phyloP scores from a whole-genome alignment of 2,113 vertebrate species.

The Acrocephalus kingi region DNA sequence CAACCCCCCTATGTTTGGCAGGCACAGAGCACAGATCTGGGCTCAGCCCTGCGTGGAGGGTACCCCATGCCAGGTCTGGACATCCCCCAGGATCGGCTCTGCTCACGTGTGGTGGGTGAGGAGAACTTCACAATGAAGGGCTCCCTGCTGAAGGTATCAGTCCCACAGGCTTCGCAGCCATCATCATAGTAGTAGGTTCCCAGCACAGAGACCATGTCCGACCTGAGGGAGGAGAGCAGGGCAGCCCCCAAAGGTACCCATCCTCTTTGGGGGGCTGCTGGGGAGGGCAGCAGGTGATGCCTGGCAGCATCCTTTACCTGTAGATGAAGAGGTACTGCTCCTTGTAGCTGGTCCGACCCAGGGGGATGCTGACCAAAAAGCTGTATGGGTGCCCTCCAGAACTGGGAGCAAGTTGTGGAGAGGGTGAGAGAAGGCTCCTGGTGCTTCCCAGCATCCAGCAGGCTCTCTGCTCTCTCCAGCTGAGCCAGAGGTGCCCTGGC shows the following conservation, averaged over 20 bases:
- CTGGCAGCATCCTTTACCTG: constrained; percentile 69
- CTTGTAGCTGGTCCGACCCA: constrained; percentile 84
- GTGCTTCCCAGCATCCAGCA: background rate
- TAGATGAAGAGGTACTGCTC: constrained; percentile 92
- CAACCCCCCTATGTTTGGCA: accelerated
- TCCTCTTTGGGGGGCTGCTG: background rate
- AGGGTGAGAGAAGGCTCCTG: background rate
- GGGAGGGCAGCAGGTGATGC: background rate
- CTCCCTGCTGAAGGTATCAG: constrained; percentile 83
- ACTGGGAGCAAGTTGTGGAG: constrained; percentile 22
- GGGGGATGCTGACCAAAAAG: constrained; percentile 79
- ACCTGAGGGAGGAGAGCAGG: constrained; percentile 60
- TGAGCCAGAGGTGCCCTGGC: background rate
- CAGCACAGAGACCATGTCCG: constrained; percentile 73
- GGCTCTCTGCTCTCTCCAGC: background rate
- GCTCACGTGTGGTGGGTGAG: constrained; percentile 69
- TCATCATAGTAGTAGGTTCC: constrained; percentile 84
- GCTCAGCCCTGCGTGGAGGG: accelerated
- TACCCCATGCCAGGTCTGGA: accelerated
- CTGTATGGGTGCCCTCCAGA: constrained; percentile 59
- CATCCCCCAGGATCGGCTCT: accelerated
- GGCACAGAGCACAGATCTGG: background rate
- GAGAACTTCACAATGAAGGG: constrained; percentile 90
- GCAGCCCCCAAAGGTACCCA: background rate
- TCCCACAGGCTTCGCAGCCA: constrained; percentile 76